Base-by-base conservation (phyloP, 1,140 invertebrate species). In the Rhopalosiphum padi region DNA sequence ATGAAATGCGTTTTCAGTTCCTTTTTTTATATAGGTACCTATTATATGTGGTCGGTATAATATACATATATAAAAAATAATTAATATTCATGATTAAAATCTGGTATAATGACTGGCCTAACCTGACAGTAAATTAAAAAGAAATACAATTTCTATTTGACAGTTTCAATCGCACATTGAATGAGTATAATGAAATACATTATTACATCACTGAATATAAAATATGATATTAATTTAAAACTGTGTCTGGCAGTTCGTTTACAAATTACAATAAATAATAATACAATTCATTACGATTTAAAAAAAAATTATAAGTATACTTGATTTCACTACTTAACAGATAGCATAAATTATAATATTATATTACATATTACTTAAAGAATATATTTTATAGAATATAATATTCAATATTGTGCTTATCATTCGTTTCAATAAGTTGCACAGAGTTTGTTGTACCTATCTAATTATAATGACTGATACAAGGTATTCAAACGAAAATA, bases 391-490 rank as follows among this genome's bases (percentile, higher is more conserved):
- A 77, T 77, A 77, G 15, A 35, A n/a, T 77, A 15, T n/a, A 77
- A n/a, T 18, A 18, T n/a, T 77, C 60, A n/a, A 77, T 77, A 77
- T n/a, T 77, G n/a, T 35, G 60, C 60, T 77, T 77, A 77, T 77
- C 60, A n/a, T 77, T 6, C 60, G 60, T 15, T n/a, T 77, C 60
- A 21, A 77, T n/a, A n/a, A 18, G 60, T 30, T 77, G 30, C 60
- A 77, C 60, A 77, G 30, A 77, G 60, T 77, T n/a, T n/a, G 60
- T 77, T 4, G 60, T 77, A 53, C 22, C 53, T 53, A 77, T n/a
- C 30, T 77, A 77, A 77, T 77, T 77, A 77, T n/a, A 77, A n/a
- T 77, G 30, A n/a, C 60, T 77, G 60, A 77, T n/a, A 77, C 60
- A 77, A 77, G n/a, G 60, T 77, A 77, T 77, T 77, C 60, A 15